A percentile compares a stretch with the other conserved stretches of the same genome.
These are phyloP conservation scores for Halcyon chelicuti DNA, from an alignment of 2,797 vertebrate species.

Conservation along the genomic window DNA sequence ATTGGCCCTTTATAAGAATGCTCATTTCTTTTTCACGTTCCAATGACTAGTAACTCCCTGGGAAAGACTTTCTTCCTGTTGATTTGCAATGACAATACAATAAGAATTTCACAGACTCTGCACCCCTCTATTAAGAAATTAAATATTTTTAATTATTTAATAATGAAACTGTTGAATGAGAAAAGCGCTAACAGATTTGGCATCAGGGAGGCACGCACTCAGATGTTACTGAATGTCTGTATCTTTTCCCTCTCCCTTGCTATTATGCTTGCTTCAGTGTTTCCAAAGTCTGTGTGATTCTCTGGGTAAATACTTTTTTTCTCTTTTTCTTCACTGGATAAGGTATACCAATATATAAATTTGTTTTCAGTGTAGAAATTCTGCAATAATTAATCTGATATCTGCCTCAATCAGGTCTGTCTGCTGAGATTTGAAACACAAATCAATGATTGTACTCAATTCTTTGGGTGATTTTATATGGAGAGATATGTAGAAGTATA, in stretches of 20 bases:
- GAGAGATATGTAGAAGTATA: not conserved
- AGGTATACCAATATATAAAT: not conserved
- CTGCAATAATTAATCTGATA: constrained; percentile 52
- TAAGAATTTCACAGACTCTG: constrained; percentile 49
- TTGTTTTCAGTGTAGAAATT: constrained; percentile 32
- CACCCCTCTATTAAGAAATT: constrained; percentile 50
- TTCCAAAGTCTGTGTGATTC: constrained; percentile 17
- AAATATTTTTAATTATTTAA: constrained; percentile 71
- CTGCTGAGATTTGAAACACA: constrained; percentile 4
- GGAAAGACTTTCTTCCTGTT: constrained; percentile 68
- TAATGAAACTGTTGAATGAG: constrained; percentile 43
- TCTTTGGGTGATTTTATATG: not conserved
- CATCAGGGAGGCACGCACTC: not conserved
- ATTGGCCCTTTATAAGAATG: constrained; percentile 36
- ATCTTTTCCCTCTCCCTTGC: not conserved
- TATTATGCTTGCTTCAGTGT: not conserved
- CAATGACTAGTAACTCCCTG: not conserved
- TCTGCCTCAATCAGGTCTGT: constrained; percentile 37
- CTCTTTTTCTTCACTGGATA: not conserved
- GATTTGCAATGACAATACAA: constrained; percentile 61
- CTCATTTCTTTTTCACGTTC: not conserved
- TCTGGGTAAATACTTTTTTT: not conserved
- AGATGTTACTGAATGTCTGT: not conserved
- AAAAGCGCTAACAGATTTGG: not conserved
- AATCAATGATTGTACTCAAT: not conserved